A percentile compares a stretch with the other conserved stretches of the same genome.
phyloP scores from a whole-genome alignment of 1,140 invertebrate species.

The Agrilus planipennis region DNA sequence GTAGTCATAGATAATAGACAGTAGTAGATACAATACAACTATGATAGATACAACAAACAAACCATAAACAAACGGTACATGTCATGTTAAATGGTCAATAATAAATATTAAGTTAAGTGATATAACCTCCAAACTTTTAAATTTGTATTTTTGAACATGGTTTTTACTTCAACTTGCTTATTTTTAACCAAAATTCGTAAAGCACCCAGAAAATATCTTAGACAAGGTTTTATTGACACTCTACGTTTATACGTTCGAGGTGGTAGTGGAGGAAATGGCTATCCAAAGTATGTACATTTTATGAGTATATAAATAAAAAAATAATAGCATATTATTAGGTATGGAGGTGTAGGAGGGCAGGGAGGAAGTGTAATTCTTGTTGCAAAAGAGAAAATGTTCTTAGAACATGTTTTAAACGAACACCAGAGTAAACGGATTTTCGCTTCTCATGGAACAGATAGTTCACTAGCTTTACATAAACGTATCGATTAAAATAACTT shows the following conservation, averaged over 20 bases:
- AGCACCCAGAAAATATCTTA: constrained; percentile 31
- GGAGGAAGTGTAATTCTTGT: constrained; percentile 70
- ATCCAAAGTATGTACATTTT: constrained; percentile 26
- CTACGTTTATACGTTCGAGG: constrained; percentile 58
- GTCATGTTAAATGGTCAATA: no score
- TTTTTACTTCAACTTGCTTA: constrained; percentile 27
- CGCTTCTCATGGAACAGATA: constrained; percentile 57
- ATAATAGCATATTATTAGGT: constrained; percentile 44
- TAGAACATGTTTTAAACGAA: constrained; percentile 42
- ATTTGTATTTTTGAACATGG: no score
- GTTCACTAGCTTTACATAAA: no score
- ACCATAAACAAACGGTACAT: no score
- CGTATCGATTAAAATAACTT: no score
- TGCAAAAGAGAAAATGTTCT: constrained; percentile 48
- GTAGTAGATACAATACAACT: no score
- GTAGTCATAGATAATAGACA: no score
- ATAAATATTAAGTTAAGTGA: no score
- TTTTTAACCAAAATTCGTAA: constrained; percentile 19
- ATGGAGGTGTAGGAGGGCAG: constrained; percentile 73
- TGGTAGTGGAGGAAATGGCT: constrained; percentile 55
- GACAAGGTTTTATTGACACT: constrained; percentile 55
- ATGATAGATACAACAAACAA: no score
- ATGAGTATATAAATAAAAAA: background rate
- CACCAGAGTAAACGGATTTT: constrained; percentile 44
- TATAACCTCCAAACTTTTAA: no score